Conservation (phyloP, 2,113 vertebrate species). For the Dendropsophus ebraccatus region DNA sequence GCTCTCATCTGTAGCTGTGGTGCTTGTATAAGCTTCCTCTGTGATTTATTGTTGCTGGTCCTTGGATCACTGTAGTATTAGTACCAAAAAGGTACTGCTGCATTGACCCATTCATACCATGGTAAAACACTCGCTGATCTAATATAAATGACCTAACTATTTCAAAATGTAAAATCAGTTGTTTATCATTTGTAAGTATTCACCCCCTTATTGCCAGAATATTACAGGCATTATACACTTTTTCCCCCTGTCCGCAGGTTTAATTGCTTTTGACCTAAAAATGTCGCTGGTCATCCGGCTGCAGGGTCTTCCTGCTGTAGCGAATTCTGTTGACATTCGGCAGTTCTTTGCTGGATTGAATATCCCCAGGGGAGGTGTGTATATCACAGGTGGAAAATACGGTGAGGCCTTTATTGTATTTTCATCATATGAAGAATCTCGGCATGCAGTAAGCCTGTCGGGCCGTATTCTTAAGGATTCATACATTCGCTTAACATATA, state of each 20-base stretch:
- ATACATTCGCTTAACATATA: conserved; percentile 84
- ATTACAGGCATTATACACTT: neutral
- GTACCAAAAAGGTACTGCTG: too few relatives aligned
- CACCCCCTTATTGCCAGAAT: neutral
- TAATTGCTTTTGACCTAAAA: conserved; percentile 80
- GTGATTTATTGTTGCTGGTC: too few relatives aligned
- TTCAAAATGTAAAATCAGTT: too few relatives aligned
- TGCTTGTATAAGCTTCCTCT: too few relatives aligned
- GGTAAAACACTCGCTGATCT: too few relatives aligned
- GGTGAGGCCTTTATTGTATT: conserved; percentile 98
- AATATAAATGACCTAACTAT: too few relatives aligned
- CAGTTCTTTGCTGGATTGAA: conserved; percentile 97
- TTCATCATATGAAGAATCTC: conserved; percentile 95
- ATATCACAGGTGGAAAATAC: conserved; percentile 94
- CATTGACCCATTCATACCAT: too few relatives aligned
- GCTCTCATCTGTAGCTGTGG: too few relatives aligned
- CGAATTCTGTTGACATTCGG: conserved; percentile 96
- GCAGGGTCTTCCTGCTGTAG: conserved; percentile 93
- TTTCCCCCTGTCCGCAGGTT: conserved; percentile 74
- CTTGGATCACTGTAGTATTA: too few relatives aligned
- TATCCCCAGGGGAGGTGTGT: conserved; percentile 98
- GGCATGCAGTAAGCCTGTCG: conserved; percentile 90
- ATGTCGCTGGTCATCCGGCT: conserved; percentile 99
- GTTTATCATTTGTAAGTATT: conserved; percentile 1
- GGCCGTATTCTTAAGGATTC: conserved; percentile 87